These are phyloP conservation scores for Liodrosophila aerea DNA, from an alignment of 2,888 invertebrate species.

Conservation along the genomic window DNA sequence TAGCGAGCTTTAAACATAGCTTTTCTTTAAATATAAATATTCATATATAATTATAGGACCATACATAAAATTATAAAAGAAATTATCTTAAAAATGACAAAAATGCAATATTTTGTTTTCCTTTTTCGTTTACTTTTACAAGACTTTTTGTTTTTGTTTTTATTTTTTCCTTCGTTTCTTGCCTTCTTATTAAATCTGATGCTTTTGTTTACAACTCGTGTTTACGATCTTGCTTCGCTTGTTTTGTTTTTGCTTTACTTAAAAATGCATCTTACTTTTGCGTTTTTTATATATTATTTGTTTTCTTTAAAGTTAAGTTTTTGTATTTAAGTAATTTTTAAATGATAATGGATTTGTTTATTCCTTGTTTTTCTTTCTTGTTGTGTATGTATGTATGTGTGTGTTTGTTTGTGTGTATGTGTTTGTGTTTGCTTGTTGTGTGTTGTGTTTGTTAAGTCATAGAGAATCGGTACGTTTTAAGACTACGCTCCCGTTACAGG, in stretches of 20 bases:
- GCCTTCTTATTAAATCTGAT: slow-evolving; percentile 53
- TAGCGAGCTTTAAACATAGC: slow-evolving; percentile 47
- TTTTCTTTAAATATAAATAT: slow-evolving; percentile 61
- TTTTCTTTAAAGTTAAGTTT: slow-evolving; percentile 70
- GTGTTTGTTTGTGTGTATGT: slow-evolving; percentile 34
- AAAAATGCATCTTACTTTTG: slow-evolving; percentile 62
- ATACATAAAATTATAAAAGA: slow-evolving; percentile 60
- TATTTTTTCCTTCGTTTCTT: slow-evolving; percentile 35
- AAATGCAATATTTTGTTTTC: slow-evolving; percentile 33
- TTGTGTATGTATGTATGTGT: slow-evolving; percentile 28
- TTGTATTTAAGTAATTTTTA: slow-evolving; percentile 67
- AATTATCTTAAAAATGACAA: slow-evolving; percentile 61
- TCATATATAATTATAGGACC: slow-evolving; percentile 68
- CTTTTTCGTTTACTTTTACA: slow-evolving; percentile 45
- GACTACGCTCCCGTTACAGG: slow-evolving; percentile 66
- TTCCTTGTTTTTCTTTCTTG: slow-evolving; percentile 30
- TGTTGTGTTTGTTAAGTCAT: slow-evolving; percentile 58
- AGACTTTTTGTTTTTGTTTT: slow-evolving; percentile 36
- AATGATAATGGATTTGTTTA: slow-evolving; percentile 70
- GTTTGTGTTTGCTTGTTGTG: slow-evolving; percentile 37
- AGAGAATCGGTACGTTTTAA: slow-evolving; percentile 64
- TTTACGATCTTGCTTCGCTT: slow-evolving; percentile 42
- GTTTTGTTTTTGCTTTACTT: slow-evolving; percentile 46
- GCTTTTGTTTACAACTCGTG: slow-evolving; percentile 57
- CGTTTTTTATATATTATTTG: slow-evolving; percentile 55